Percentiles rank a stretch among this genome's conserved stretches.
Conservation (phyloP, 2,888 invertebrate genomes). For the Didymodactylos carnosus region DNA sequence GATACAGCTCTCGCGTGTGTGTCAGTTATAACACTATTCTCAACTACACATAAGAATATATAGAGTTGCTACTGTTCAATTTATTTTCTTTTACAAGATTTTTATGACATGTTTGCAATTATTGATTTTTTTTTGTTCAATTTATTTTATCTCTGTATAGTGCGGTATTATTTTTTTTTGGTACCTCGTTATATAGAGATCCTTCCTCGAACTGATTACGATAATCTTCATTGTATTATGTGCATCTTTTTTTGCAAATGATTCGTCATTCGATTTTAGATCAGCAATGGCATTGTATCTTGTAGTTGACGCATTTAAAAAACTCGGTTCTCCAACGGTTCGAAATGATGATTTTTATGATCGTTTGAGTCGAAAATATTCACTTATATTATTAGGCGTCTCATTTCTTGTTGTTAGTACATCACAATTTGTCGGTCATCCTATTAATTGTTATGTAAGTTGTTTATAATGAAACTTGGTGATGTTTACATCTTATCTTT, state of each 20-base stretch:
- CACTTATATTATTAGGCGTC: conserved; percentile 12
- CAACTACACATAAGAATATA: no score
- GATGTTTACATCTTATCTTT: no score
- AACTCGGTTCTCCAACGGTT: not conserved
- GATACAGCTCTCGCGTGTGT: no score
- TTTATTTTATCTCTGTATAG: not conserved
- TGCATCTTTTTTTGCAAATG: no score
- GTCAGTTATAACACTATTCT: no score
- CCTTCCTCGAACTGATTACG: no score
- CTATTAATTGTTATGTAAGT: conserved; percentile 5
- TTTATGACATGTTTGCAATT: no score
- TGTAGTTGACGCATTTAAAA: not conserved
- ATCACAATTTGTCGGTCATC: conserved; percentile 17
- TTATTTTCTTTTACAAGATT: no score
- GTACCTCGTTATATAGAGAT: not conserved
- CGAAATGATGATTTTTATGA: conserved; percentile 16
- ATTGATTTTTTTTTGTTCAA: not conserved
- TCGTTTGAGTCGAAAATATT: conserved; percentile 15
- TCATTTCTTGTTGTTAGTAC: conserved; percentile 15
- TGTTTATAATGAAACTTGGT: no score
- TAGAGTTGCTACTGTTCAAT: no score
- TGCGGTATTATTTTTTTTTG: not conserved
- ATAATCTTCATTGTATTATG: no score
- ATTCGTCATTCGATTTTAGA: no score
- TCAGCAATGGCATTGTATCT: not conserved